Conservation (phyloP, 30 jellyfish, hydroid and myxozoan genomes). For the Cassiopea andromeda region DNA sequence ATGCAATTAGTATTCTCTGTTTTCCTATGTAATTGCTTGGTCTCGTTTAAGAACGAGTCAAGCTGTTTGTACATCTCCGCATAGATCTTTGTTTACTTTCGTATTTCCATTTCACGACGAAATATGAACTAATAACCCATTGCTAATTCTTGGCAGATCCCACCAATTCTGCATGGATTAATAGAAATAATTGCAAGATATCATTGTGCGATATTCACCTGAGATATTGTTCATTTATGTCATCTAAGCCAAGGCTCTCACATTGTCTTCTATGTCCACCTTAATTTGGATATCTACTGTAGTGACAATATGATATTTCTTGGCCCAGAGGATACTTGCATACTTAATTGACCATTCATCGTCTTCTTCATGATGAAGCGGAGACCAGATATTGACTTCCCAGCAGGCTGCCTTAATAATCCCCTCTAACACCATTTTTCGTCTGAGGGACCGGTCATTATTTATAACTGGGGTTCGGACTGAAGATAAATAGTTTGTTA, state of each 20-base stretch:
- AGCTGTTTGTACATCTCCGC: conserved; percentile 13
- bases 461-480: no score
- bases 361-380: no score
- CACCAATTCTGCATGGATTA: conserved; percentile 22
- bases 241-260: background rate
- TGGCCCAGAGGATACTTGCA: no score
- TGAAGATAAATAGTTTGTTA: no score
- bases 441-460: no score
- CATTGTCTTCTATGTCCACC: background rate
- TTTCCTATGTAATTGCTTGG: conserved; percentile 47
- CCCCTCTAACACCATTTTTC: no score
- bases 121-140: conserved; percentile 14
- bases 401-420: no score
- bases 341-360: no score
- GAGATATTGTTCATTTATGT: background rate
- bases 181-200: conserved; percentile 23
- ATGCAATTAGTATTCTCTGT: conserved; percentile 12
- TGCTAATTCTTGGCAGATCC: conserved; percentile 9
- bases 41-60: conserved; percentile 26
- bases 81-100: background rate
- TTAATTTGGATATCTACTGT: background rate
- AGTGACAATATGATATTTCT: background rate
- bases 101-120: conserved; percentile 12
- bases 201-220: background rate
- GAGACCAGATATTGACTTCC: no score